These are phyloP conservation scores for Nemotelus pantherinus DNA, from an alignment of 2,888 invertebrate species.

Conservation along the genomic window DNA sequence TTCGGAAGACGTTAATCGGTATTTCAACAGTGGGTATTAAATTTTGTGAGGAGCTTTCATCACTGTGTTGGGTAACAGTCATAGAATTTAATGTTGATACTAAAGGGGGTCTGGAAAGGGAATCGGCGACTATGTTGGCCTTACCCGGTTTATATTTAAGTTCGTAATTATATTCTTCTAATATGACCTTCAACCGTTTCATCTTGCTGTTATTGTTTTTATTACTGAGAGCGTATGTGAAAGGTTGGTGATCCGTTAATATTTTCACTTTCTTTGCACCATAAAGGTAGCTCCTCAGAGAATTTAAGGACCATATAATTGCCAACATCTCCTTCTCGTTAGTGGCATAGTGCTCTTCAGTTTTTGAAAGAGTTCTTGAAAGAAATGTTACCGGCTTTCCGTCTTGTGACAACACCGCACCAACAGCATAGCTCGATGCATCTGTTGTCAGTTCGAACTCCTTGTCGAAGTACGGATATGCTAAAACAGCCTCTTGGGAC, in stretches of 20 bases:
- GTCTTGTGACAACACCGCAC: constrained; percentile 22
- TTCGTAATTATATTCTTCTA: constrained; percentile 46
- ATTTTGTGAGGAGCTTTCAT: not conserved
- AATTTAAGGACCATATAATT: constrained; percentile 27
- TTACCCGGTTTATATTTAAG: constrained; percentile 44
- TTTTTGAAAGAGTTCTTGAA: constrained; percentile 26
- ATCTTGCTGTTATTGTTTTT: constrained; percentile 50
- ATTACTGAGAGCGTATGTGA: constrained; percentile 47
- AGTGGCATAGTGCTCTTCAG: constrained; percentile 32
- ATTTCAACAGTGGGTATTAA: too few species aligned
- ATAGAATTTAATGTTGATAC: not conserved
- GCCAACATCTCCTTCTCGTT: constrained; percentile 41
- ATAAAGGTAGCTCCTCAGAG: constrained; percentile 10
- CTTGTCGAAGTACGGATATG: constrained; percentile 42
- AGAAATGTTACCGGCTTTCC: constrained; percentile 21
- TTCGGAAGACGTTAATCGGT: too few species aligned
- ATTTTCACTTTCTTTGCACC: constrained; percentile 8
- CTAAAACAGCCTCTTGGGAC: constrained; percentile 45
- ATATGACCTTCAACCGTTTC: constrained; percentile 48
- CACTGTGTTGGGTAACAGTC: not conserved
- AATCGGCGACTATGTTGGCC: constrained; percentile 47
- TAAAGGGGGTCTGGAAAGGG: constrained; percentile 44
- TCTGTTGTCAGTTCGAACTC: constrained; percentile 43
- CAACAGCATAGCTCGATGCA: constrained; percentile 28
- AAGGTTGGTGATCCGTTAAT: constrained; percentile 29